Base-by-base conservation (phyloP, 2,888 invertebrate species). In the Megamerina dolium region DNA sequence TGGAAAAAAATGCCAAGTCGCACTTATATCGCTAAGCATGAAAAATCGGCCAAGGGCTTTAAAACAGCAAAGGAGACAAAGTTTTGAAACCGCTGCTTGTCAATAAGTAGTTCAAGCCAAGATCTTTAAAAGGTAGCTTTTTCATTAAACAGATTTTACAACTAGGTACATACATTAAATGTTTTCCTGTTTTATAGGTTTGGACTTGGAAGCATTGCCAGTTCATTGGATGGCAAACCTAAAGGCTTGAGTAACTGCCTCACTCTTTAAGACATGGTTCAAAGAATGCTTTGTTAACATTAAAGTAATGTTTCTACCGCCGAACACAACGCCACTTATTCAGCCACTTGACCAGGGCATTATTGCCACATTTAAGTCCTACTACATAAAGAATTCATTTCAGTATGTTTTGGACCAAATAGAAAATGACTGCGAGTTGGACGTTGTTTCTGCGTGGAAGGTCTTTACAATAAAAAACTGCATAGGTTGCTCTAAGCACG, bases 81-180 rank as follows among this genome's bases (percentile, higher is more conserved):
- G 55, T 59, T 41, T 26, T 57, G 35, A 64, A 64, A 50, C 63
- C 66, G 23, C 41, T 66, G 27, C 48, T 66, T 14, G 49, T 64
- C 20, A 57, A 66, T 49, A 46, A 45, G 14, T 54, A 54, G 5
- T 53, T 53, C 44, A 64, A 60, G 53, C 63, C 61, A 35, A 47
- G 53, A 41, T 52, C 55, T 36, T 35, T 62, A 18, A 61, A 57
- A 50, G 46, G 50, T 30, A 32, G 49, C 23, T 4, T 18, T 5
- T n/a, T n/a, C n/a, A n/a, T n/a, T n/a, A n/a, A n/a, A n/a, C n/a
- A n/a, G n/a, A n/a, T n/a, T n/a, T n/a, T n/a, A n/a, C n/a, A n/a
- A n/a, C n/a, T n/a, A n/a, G n/a, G n/a, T n/a, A n/a, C n/a, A n/a
- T n/a, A n/a, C n/a, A n/a, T n/a, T n/a, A n/a, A n/a, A n/a, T n/a